Conservation (phyloP, 1,140 invertebrate genomes). For the Euwallacea fornicatus region DNA sequence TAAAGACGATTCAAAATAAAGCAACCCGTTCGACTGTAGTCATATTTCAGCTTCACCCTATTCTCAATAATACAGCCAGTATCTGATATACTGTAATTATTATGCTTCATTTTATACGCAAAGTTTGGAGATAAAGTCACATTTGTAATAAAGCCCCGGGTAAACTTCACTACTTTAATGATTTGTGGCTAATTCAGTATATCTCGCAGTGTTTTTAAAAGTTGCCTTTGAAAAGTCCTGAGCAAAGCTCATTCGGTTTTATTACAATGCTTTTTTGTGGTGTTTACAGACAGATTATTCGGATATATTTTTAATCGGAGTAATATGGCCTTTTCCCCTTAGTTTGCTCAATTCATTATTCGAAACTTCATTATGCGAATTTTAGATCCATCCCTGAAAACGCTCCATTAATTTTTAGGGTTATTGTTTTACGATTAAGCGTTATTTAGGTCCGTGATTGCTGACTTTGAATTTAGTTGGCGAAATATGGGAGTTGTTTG, state of each 20-base stretch:
- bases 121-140: conserved; percentile 23
- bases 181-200: conserved; percentile 25
- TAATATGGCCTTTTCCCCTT: not conserved
- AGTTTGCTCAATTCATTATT: not conserved
- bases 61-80: conserved; percentile 16
- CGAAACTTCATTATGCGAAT: conserved; percentile 6
- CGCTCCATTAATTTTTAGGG: conserved; percentile 4
- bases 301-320: too few species aligned
- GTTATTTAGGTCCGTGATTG: not conserved
- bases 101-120: conserved; percentile 31
- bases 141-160: conserved; percentile 17
- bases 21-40: not conserved
- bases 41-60: conserved; percentile 24
- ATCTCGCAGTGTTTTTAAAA: conserved; percentile 10
- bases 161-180: conserved; percentile 26
- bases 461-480: not conserved
- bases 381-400: conserved; percentile 1
- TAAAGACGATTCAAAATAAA: conserved; percentile 12
- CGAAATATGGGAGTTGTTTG: too few species aligned
- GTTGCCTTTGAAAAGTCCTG: not conserved
- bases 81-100: conserved; percentile 31
- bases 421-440: conserved; percentile 1
- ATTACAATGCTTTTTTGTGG: too few species aligned
- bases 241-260: too few species aligned
- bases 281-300: too few species aligned